These are phyloP conservation scores for Bufo gargarizans DNA, from an alignment of 2,113 vertebrate genomes.

Conservation along the genomic window DNA sequence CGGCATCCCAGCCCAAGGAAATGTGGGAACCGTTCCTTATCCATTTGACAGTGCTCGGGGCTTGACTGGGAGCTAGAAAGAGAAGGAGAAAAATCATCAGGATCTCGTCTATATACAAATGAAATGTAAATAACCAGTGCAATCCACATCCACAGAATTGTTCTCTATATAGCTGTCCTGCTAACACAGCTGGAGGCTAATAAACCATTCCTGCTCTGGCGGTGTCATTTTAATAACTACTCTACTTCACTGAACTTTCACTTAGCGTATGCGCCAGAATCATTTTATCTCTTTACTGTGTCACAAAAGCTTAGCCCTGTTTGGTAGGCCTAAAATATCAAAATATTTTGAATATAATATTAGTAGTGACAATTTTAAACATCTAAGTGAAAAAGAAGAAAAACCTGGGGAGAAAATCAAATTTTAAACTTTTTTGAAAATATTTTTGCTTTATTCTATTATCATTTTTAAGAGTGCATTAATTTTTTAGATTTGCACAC, in stretches of 20 bases:
- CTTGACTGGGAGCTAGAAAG: constrained; percentile 84
- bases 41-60: constrained; percentile 88
- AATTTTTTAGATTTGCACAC: too few relatives aligned
- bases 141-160: not conserved
- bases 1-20: constrained; percentile 90
- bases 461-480: too few relatives aligned
- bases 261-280: constrained; percentile 57
- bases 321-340: constrained; percentile 63
- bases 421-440: not conserved
- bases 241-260: constrained; percentile 50
- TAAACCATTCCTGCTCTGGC: constrained; percentile 44
- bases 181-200: constrained; percentile 48
- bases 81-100: constrained; percentile 39
- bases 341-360: constrained; percentile 60
- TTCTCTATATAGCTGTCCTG: constrained; percentile 3
- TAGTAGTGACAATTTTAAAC: constrained; percentile 58
- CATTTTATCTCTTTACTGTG: constrained; percentile 63
- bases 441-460: too few relatives aligned
- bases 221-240: constrained; percentile 61
- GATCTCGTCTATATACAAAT: constrained; percentile 9
- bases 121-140: constrained; percentile 28
- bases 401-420: not conserved
- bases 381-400: constrained; percentile 49
- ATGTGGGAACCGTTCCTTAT: constrained; percentile 92
- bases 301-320: constrained; percentile 62